phyloP scores from a whole-genome alignment of 2,888 invertebrate genomes.

The Conchocele bisecta region DNA sequence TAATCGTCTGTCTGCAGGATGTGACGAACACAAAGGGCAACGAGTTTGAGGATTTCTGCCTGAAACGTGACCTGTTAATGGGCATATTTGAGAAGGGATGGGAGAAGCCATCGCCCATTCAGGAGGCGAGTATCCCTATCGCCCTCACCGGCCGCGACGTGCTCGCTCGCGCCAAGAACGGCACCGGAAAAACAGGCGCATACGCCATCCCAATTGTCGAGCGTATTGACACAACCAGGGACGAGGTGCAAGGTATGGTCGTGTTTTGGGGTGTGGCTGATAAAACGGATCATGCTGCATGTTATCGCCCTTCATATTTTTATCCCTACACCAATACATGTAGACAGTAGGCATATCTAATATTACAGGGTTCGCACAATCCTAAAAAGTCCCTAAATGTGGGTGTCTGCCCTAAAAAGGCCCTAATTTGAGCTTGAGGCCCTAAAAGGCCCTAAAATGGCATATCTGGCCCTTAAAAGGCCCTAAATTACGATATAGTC shows the following conservation, averaged over 20 bases:
- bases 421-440: too few relatives aligned
- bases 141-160: conserved; percentile 99
- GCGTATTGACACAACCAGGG: conserved; percentile 90
- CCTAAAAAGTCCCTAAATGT: too few relatives aligned
- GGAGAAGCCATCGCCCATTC: conserved; percentile 99
- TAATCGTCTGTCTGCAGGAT: conserved; percentile 87
- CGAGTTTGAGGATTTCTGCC: conserved; percentile 99
- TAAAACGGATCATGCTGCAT: background rate
- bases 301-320: background rate
- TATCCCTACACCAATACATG: too few relatives aligned
- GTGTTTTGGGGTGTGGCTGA: background rate
- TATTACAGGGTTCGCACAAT: background rate
- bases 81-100: conserved; percentile 99
- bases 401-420: too few relatives aligned
- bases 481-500: too few relatives aligned
- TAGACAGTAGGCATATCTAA: too few relatives aligned
- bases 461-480: too few relatives aligned
- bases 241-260: conserved; percentile 91
- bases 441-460: too few relatives aligned
- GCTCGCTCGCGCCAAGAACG: conserved; percentile 99
- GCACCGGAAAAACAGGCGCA: conserved; percentile 99
- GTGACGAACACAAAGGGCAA: conserved; percentile 99
- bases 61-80: conserved; percentile 98
- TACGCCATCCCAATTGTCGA: conserved; percentile 99
- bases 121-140: conserved; percentile 96